Evolutionary conservation across 2,797 vertebrate species (phyloP).

Genomic region (Pyrrhura leucotis): DNA sequence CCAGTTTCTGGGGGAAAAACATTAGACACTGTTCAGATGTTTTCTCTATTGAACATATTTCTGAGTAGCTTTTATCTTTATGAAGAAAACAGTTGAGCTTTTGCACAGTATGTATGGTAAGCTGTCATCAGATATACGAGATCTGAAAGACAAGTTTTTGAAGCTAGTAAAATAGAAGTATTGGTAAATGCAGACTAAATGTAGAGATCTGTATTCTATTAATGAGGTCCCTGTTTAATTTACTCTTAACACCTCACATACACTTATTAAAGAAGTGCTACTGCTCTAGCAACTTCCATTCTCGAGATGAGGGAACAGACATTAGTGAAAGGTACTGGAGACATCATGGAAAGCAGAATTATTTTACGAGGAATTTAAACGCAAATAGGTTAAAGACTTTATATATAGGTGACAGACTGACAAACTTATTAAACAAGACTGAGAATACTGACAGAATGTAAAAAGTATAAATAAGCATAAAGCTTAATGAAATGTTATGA

Average conservation of each 20-base stretch:
- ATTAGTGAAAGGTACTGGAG: neutral
- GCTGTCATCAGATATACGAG: neutral
- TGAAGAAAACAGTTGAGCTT: neutral
- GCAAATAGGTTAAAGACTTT: neutral
- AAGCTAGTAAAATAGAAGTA: neutral
- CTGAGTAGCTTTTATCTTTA: conserved; percentile 19
- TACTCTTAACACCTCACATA: neutral
- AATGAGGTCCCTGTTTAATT: neutral
- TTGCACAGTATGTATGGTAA: neutral
- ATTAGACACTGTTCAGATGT: neutral
- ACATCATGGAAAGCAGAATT: neutral
- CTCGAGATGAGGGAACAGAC: neutral
- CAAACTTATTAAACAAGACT: neutral
- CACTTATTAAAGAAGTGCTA: neutral
- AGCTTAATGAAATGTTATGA: neutral
- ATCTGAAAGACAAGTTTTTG: conserved; percentile 23
- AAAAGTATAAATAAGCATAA: neutral
- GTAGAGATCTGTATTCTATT: neutral
- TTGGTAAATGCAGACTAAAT: neutral
- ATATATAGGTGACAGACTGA: neutral
- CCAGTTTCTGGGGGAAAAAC: neutral
- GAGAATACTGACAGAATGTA: neutral
- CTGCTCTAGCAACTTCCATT: neutral
- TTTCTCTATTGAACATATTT: neutral
- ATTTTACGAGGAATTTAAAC: neutral